These are phyloP conservation scores for Pseudochromis fuscus DNA, from an alignment of 2,797 vertebrate species.

Conservation along the genomic window DNA sequence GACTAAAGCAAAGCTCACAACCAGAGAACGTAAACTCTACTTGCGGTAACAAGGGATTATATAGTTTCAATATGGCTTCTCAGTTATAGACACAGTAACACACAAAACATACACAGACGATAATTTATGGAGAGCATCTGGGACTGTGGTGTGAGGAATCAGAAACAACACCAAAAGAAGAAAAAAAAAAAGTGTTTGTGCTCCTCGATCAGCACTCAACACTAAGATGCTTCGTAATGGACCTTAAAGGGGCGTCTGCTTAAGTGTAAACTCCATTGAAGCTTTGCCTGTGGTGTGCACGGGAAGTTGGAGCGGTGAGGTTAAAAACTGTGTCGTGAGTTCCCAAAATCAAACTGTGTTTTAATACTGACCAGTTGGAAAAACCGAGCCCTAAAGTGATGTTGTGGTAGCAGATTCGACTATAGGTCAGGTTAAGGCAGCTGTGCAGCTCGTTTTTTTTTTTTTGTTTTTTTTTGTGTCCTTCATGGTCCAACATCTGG, in stretches of 20 bases:
- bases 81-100: conserved; percentile 70
- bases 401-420: conserved; percentile 36
- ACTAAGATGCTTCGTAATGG: conserved; percentile 34
- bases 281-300: conserved; percentile 17
- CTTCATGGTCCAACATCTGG: conserved; percentile 31
- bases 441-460: conserved; percentile 64
- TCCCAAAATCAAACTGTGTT: conserved; percentile 31
- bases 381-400: conserved; percentile 46
- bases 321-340: conserved; percentile 21
- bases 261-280: conserved; percentile 67
- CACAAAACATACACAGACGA: conserved; percentile 61
- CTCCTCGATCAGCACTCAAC: conserved; percentile 55
- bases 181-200: conserved; percentile 41
- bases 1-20: conserved; percentile 73
- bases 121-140: conserved; percentile 51
- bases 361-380: conserved; percentile 13
- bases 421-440: conserved; percentile 77
- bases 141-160: conserved; percentile 42
- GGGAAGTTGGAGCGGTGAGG: conserved; percentile 26
- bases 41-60: conserved; percentile 66
- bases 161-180: too few species aligned
- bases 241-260: conserved; percentile 83
- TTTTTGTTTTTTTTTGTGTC: too few species aligned
- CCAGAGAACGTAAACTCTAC: conserved; percentile 64
- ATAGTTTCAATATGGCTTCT: conserved; percentile 84